A percentile compares a stretch with the other conserved stretches of the same genome.
Conservation (phyloP, 2,113 vertebrate species). For the Eulemur macaco region DNA sequence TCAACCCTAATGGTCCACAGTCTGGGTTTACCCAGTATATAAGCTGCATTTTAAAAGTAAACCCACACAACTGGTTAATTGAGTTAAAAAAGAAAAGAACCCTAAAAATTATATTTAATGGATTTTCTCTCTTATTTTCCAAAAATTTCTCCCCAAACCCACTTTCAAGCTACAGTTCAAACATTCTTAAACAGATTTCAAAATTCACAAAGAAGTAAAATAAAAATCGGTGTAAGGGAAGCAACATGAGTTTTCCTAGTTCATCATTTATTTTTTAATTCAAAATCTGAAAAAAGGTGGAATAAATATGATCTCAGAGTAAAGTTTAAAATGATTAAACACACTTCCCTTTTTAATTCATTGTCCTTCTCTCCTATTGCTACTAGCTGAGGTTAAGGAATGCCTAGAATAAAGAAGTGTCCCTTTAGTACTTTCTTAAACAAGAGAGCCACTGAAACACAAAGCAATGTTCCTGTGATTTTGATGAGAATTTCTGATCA, state of each 20-base stretch:
- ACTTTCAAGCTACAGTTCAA: background rate
- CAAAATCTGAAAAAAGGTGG: background rate
- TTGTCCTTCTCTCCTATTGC: background rate
- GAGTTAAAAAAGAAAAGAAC: background rate
- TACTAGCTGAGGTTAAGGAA: background rate
- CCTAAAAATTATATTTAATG: background rate
- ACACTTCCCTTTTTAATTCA: background rate
- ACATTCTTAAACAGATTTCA: background rate
- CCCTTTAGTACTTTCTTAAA: background rate
- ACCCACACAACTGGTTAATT: background rate
- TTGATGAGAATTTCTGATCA: background rate
- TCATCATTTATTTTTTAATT: background rate
- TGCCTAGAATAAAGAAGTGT: background rate
- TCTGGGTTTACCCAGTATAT: background rate
- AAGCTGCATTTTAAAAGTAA: background rate
- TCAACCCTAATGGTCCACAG: background rate
- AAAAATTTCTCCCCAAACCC: background rate
- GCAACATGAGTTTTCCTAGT: background rate
- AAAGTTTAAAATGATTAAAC: background rate
- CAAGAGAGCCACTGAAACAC: background rate
- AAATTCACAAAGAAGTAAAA: background rate
- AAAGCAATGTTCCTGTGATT: background rate
- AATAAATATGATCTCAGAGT: background rate
- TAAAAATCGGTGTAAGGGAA: background rate
- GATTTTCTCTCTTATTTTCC: background rate